A percentile compares a stretch with the other conserved stretches of the same genome.
Conservation (phyloP, 2,888 invertebrate genomes). For the Boloria selene region DNA sequence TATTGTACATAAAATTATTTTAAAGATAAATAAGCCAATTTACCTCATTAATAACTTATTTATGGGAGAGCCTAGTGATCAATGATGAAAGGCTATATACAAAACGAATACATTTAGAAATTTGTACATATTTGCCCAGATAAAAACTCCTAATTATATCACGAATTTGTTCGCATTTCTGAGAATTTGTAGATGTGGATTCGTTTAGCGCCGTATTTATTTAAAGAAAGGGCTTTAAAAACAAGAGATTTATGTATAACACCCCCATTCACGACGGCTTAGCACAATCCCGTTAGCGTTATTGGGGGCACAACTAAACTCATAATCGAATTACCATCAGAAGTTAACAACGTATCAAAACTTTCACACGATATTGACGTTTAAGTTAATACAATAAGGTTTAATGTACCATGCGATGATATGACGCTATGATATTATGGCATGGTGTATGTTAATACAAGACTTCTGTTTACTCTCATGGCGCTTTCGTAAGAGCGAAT, state of each 20-base stretch:
- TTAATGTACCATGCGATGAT: conserved; percentile 22
- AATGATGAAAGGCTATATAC: too few relatives aligned
- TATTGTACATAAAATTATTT: too few relatives aligned
- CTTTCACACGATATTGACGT: conserved; percentile 32
- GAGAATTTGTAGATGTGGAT: conserved; percentile 1
- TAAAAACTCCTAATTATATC: neutral
- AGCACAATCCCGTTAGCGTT: conserved; percentile 62
- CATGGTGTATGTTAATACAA: conserved; percentile 33
- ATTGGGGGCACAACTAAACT: conserved; percentile 66
- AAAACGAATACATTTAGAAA: too few relatives aligned
- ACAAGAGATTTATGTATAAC: conserved; percentile 37
- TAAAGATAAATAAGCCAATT: too few relatives aligned
- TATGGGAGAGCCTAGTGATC: too few relatives aligned
- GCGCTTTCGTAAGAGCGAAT: conserved; percentile 52
- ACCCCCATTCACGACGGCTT: conserved; percentile 40
- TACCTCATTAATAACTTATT: too few relatives aligned
- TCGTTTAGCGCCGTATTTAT: neutral
- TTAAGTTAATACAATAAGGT: conserved; percentile 30
- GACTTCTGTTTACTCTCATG: conserved; percentile 46
- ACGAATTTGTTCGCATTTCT: neutral
- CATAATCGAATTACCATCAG: conserved; percentile 67
- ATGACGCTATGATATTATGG: conserved; percentile 18
- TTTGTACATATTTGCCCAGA: neutral
- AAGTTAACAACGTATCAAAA: conserved; percentile 47
- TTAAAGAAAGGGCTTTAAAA: conserved; percentile 26